phyloP scores from a whole-genome alignment of 1,140 invertebrate species.

The Cephus cinctus region DNA sequence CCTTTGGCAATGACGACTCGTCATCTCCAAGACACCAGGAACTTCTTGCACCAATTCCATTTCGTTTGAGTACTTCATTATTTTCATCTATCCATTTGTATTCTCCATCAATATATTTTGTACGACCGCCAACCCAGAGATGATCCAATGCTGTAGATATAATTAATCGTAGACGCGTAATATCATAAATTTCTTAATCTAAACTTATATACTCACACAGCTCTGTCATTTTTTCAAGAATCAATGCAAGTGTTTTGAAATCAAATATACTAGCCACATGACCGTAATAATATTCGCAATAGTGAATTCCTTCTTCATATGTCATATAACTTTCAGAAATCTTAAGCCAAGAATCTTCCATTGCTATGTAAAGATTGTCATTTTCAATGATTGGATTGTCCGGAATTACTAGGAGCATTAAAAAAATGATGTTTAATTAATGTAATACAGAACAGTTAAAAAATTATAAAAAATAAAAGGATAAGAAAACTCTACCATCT shows the following conservation, averaged over 20 bases:
- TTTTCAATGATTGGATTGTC: no score
- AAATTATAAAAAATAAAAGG: no score
- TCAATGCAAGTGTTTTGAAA: constrained; percentile 13
- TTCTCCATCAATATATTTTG: constrained; percentile 5
- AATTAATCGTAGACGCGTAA: constrained; percentile 1
- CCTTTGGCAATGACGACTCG: neutral
- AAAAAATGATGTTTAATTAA: no score
- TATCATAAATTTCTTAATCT: constrained; percentile 1
- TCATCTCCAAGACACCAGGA: constrained; percentile 22
- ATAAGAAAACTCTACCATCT: constrained; percentile 15
- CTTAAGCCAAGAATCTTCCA: no score
- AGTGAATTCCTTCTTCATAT: constrained; percentile 14
- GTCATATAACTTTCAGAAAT: no score
- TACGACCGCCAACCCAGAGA: constrained; percentile 20
- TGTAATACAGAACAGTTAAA: no score
- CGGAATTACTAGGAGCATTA: no score
- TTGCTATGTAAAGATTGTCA: no score
- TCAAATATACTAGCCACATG: constrained; percentile 18
- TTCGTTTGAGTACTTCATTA: constrained; percentile 5
- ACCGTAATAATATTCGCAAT: constrained; percentile 13
- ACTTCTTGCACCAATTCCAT: constrained; percentile 3
- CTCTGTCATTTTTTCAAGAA: constrained; percentile 21
- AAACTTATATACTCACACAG: constrained; percentile 11
- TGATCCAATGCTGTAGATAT: constrained; percentile 17
- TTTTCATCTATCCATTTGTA: constrained; percentile 21